phyloP scores from a whole-genome alignment of 53 echinoderm and acorn worm species.

The Echinarachnius parma region DNA sequence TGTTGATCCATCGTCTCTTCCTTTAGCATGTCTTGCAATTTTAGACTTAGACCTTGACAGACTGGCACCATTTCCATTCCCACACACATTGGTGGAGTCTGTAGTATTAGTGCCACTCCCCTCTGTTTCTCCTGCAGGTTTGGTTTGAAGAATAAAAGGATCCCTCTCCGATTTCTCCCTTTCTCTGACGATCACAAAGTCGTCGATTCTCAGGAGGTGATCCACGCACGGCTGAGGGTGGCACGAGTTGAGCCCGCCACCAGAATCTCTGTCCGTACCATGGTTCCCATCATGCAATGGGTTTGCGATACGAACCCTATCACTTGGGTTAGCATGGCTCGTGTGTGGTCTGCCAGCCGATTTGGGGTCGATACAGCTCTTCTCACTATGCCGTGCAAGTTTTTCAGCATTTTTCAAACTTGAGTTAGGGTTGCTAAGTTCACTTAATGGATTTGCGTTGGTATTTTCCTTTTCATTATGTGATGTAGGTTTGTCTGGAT shows the following conservation, averaged over 20 bases:
- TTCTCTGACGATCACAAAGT: slow-evolving; percentile 18
- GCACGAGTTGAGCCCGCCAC: neutral
- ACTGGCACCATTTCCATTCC: neutral
- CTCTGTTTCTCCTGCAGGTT: too few species aligned
- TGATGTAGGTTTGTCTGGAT: neutral
- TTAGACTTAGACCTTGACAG: neutral
- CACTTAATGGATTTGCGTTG: neutral
- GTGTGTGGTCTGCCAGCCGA: too few species aligned
- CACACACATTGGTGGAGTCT: neutral
- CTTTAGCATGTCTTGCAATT: too few species aligned
- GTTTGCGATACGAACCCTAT: too few species aligned
- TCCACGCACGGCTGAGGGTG: slow-evolving; percentile 13
- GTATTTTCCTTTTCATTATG: neutral
- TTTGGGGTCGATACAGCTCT: too few species aligned
- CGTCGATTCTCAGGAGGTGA: slow-evolving; percentile 33
- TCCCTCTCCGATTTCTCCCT: neutral
- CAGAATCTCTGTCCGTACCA: neutral
- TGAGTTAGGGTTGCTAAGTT: neutral
- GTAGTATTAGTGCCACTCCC: neutral
- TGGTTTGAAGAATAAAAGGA: too few species aligned
- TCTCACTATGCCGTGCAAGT: too few species aligned
- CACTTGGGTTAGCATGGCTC: too few species aligned
- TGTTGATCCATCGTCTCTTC: neutral
- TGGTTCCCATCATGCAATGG: too few species aligned
- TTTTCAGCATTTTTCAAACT: too few species aligned